Percentiles rank a stretch among this genome's conserved stretches.
phyloP scores from a whole-genome alignment of 2,888 invertebrate species.

The Leptopilina syphax region DNA sequence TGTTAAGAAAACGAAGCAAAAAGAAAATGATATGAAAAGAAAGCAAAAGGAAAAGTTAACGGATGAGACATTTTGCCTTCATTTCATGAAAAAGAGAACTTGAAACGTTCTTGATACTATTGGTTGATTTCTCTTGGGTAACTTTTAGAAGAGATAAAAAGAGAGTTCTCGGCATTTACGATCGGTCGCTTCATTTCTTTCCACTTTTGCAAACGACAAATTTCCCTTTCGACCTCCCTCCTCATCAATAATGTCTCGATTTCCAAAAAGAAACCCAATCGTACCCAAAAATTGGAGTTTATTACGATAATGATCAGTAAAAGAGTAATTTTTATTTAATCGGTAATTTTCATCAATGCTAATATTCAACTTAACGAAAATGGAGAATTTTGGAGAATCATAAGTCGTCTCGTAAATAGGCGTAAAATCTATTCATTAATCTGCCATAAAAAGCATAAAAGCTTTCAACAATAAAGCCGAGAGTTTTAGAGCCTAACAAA shows the following conservation, averaged over 20 bases:
- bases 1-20: background rate
- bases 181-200: conserved; percentile 33
- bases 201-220: conserved; percentile 31
- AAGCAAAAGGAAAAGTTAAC: background rate
- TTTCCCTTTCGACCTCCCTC: background rate
- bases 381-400: no score
- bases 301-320: no score
- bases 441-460: background rate
- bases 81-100: background rate
- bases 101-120: conserved; percentile 16
- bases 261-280: background rate
- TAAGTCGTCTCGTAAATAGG: background rate
- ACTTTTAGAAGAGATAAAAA: conserved; percentile 41
- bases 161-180: conserved; percentile 42
- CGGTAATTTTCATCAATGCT: no score
- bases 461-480: no score
- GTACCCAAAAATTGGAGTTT: no score
- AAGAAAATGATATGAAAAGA: background rate
- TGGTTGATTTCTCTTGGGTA: conserved; percentile 31
- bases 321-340: no score
- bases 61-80: background rate
- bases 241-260: background rate
- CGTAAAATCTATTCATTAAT: background rate
- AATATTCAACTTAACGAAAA: no score
- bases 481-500: background rate